Base-by-base conservation (phyloP, 2,888 invertebrate genomes). In the Ditula angustiorana region DNA sequence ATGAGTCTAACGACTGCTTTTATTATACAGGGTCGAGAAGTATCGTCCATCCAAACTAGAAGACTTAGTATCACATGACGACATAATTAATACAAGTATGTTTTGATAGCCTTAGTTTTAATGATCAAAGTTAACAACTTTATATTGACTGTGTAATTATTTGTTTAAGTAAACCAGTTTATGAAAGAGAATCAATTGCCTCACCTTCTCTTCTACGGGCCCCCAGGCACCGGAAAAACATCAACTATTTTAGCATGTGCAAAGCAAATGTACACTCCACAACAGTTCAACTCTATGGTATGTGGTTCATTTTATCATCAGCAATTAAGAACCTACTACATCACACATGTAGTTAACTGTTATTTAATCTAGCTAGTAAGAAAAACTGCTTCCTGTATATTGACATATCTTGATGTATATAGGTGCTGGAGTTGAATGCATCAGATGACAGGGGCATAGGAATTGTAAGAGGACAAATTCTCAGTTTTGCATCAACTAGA, bases 381-480 rank as follows among this genome's bases (percentile, higher is more conserved):
- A n/a, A n/a, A n/a, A n/a, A n/a, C n/a, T n/a, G n/a, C n/a, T n/a
- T n/a, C n/a, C 8, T 49, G 2, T 16, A 28, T 4, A 26, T 16
- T 52, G 23, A 2, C n/a, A 41, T 41, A 11, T 11, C 47, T 23
- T 24, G 3, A 10, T 41, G 1, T 41, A 10, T 49, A 2, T 21
- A 98, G 97, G 96, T 97, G 2, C 85, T 98, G 69, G 97, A 98
- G 84, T 91, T 99, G 70, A 99, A 99, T 94, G 99, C 99, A 5
- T 99, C 99, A 0, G 99, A 99, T 94, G 99, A 99, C 83, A 94
- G 99, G 85, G 99, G 99, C 59, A 99, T 99, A 79, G 97, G 96
- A 5, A 98, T 99, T 72, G 99, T 99, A 0, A 94, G 99, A 73
- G 98, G 98, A 0, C 97, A 98, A 85, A 97, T 99, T 74, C 93